A percentile compares a stretch with the other conserved stretches of the same genome.
phyloP scores from a whole-genome alignment of 2,888 invertebrate genomes.

The Brenthis hecate region DNA sequence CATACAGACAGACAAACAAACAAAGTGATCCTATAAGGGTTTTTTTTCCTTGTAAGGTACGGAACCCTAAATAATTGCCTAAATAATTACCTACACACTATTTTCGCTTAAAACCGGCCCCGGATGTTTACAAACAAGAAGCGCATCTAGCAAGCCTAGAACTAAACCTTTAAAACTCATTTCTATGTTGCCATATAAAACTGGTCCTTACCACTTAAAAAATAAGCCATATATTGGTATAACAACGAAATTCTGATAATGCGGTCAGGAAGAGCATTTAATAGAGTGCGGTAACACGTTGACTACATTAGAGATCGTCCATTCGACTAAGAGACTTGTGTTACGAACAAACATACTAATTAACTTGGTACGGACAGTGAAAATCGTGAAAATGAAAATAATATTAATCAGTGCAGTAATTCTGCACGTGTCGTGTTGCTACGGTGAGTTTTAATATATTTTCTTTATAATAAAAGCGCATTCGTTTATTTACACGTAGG shows the following conservation, averaged over 20 bases:
- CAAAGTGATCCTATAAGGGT: too few species aligned
- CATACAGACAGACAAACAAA: too few species aligned
- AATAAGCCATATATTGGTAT: constrained; percentile 32
- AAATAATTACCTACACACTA: background rate
- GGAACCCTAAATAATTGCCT: too few species aligned
- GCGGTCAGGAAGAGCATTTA: constrained; percentile 41
- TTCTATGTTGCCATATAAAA: constrained; percentile 11
- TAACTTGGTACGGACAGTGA: constrained; percentile 44
- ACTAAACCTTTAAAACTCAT: constrained; percentile 20
- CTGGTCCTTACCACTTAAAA: constrained; percentile 22
- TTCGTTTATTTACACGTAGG: too few species aligned
- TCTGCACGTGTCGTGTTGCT: constrained; percentile 51
- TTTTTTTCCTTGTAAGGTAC: too few species aligned
- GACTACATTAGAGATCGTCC: constrained; percentile 38
- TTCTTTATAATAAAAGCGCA: background rate
- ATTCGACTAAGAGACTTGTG: constrained; percentile 32
- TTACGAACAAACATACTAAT: constrained; percentile 17
- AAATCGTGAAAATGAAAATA: constrained; percentile 54
- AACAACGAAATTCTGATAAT: constrained; percentile 39
- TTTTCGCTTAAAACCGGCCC: background rate
- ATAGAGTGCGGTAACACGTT: constrained; percentile 31
- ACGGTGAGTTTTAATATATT: constrained; percentile 47
- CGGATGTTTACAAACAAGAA: constrained; percentile 20
- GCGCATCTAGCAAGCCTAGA: constrained; percentile 15
- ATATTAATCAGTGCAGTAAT: constrained; percentile 53